Evolutionary conservation across 2,113 vertebrate species (phyloP).

Genomic region (Pygoscelis adeliae): DNA sequence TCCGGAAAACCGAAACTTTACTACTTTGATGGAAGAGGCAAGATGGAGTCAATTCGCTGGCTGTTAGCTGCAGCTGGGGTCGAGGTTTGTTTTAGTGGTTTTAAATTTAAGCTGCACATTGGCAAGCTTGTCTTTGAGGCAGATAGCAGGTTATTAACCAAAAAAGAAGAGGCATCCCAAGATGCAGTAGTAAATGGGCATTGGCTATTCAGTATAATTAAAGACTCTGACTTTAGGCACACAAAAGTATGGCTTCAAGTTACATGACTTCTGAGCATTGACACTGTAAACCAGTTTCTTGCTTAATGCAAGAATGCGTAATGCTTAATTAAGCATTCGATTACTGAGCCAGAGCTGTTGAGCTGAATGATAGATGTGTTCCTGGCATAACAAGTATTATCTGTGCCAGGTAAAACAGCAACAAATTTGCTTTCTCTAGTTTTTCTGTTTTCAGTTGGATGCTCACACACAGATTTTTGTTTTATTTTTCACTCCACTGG

Average conservation of each 20-base stretch:
- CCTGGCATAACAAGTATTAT: neutral
- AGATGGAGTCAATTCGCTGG: slow-evolving; percentile 89
- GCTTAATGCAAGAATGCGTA: neutral
- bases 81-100: slow-evolving; percentile 67
- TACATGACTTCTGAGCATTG: neutral
- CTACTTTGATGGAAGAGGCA: slow-evolving; percentile 89
- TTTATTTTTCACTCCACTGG: neutral
- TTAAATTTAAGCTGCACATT: neutral
- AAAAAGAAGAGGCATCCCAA: neutral
- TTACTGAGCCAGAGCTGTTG: neutral
- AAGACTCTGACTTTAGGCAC: neutral
- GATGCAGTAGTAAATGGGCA: neutral
- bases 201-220: neutral
- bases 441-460: neutral
- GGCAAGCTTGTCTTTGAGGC: neutral
- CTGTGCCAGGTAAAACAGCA: neutral
- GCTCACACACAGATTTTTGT: neutral
- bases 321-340: neutral
- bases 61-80: slow-evolving; percentile 82
- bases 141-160: neutral
- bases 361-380: neutral
- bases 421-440: neutral
- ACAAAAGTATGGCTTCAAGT: neutral
- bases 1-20: slow-evolving; percentile 77
- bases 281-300: neutral